Conservation (phyloP, 2,888 invertebrate species). For the Lamproptera curius region DNA sequence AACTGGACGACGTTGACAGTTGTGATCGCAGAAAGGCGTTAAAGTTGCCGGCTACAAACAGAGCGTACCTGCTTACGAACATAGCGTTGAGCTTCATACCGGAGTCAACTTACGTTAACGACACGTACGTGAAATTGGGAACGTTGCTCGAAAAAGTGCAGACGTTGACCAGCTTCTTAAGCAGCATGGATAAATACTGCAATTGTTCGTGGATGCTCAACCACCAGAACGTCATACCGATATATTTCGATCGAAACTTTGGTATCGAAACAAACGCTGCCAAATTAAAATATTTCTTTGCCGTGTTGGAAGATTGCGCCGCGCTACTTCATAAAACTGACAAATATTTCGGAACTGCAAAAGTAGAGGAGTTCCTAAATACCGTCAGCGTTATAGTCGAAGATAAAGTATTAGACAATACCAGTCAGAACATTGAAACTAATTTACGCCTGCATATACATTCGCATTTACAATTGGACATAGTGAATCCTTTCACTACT, state of each 20-base stretch:
- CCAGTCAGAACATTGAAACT: constrained; percentile 94
- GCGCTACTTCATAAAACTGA: constrained; percentile 55
- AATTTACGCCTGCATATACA: constrained; percentile 95
- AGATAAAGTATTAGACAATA: constrained; percentile 80
- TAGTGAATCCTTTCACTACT: constrained; percentile 84
- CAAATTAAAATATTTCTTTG: constrained; percentile 73
- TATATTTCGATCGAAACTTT: constrained; percentile 86
- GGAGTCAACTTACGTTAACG: constrained; percentile 78
- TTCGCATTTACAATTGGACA: constrained; percentile 89
- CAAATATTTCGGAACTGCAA: constrained; percentile 40
- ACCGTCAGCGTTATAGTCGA: constrained; percentile 66
- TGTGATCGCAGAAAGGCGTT: constrained; percentile 84
- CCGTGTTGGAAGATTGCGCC: constrained; percentile 65
- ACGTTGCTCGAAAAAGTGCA: constrained; percentile 82
- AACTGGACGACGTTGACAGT: constrained; percentile 85
- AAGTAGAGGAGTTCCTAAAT: constrained; percentile 52
- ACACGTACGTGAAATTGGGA: constrained; percentile 80
- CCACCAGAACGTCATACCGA: constrained; percentile 87
- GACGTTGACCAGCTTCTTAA: constrained; percentile 78
- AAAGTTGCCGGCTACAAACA: constrained; percentile 80
- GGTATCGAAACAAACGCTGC: constrained; percentile 82
- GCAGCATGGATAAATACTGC: constrained; percentile 79
- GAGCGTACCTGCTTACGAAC: constrained; percentile 81
- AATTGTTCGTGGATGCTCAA: constrained; percentile 89
- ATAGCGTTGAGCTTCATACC: constrained; percentile 84